Evolutionary conservation across 2,113 vertebrate species (phyloP).

Genomic region (Aptenodytes forsteri): DNA sequence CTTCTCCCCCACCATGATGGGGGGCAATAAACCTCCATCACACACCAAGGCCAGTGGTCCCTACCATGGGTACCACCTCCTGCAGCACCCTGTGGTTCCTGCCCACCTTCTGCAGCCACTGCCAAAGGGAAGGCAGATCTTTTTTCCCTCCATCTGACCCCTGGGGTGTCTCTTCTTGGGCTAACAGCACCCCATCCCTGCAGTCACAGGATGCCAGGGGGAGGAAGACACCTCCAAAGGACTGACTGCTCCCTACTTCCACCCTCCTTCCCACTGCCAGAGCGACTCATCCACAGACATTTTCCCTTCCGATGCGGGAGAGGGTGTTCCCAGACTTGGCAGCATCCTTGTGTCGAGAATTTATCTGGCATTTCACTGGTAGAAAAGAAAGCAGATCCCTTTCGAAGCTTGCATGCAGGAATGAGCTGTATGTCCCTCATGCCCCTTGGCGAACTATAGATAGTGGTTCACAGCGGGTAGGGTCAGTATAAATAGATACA

Average conservation of each 20-base stretch:
- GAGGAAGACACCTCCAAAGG: not conserved
- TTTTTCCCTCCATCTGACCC: not conserved
- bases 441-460: not conserved
- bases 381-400: not conserved
- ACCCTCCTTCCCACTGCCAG: not conserved
- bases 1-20: not conserved
- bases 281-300: not conserved
- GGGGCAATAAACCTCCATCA: not conserved
- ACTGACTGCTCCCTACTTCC: not conserved
- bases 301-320: not conserved
- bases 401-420: not conserved
- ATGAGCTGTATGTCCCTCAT: not conserved
- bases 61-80: not conserved
- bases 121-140: not conserved
- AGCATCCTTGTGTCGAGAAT: not conserved
- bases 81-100: not conserved
- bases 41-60: not conserved
- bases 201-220: not conserved
- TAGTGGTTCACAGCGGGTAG: not conserved
- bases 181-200: not conserved
- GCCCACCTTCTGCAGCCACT: not conserved
- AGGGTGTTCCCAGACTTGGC: not conserved
- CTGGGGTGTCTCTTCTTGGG: not conserved
- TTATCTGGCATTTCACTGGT: not conserved
- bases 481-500: constrained; percentile 25